These are phyloP conservation scores for Jordanella pulchra DNA, from an alignment of 2,797 vertebrate genomes.

Conservation along the genomic window DNA sequence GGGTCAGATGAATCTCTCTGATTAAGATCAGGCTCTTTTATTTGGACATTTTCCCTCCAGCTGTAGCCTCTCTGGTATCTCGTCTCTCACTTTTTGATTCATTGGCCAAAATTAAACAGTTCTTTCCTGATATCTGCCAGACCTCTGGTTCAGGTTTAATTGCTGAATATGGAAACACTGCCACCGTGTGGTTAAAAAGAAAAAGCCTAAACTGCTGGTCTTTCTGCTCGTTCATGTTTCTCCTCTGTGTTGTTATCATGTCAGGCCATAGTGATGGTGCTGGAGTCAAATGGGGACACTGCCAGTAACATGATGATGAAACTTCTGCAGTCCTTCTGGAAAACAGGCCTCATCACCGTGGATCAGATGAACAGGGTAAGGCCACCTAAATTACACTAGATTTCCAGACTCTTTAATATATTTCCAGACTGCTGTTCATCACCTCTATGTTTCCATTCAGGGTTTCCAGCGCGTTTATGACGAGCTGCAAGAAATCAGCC, in stretches of 20 bases:
- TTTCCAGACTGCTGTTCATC: background rate
- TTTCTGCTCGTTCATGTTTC: background rate
- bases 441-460: conserved; percentile 48
- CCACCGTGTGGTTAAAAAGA: conserved; percentile 48
- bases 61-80: background rate
- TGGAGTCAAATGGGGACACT: conserved; percentile 85
- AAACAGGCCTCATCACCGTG: conserved; percentile 86
- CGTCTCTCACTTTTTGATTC: background rate
- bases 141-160: background rate
- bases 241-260: background rate
- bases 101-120: background rate
- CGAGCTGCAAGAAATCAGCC: conserved; percentile 85
- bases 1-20: background rate
- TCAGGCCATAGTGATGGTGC: conserved; percentile 87
- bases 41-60: background rate
- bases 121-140: background rate
- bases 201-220: background rate
- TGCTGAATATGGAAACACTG: conserved; percentile 23
- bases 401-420: no score
- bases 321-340: conserved; percentile 86
- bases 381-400: background rate
- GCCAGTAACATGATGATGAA: conserved; percentile 84
- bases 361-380: conserved; percentile 91
- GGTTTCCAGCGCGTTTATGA: conserved; percentile 87
- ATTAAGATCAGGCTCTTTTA: background rate